These are phyloP conservation scores for Heliconius aoede DNA, from an alignment of 2,888 invertebrate species.

Conservation along the genomic window DNA sequence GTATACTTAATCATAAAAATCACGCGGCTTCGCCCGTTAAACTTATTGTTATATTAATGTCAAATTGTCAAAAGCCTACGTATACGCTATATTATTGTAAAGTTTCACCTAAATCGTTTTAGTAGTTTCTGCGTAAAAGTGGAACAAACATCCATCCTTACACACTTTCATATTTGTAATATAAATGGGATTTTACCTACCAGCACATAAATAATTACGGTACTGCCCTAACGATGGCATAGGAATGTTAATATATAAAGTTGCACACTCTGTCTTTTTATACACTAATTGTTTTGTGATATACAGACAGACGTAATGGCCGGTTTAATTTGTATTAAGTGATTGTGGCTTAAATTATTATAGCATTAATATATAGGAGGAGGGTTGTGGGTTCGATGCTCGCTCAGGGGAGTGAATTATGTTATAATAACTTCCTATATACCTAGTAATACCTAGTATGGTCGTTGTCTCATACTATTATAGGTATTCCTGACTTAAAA, in stretches of 20 bases:
- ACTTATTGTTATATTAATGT: too few species aligned
- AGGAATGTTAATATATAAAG: constrained; percentile 56
- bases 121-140: background rate
- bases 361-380: constrained; percentile 4
- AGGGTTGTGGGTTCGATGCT: background rate
- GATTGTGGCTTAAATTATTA: constrained; percentile 17
- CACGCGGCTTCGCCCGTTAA: too few species aligned
- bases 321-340: constrained; percentile 16
- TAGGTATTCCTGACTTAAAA: too few species aligned
- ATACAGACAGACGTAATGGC: constrained; percentile 15
- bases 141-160: background rate
- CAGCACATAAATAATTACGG: constrained; percentile 28
- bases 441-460: too few species aligned
- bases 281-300: constrained; percentile 48
- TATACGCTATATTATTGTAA: too few species aligned
- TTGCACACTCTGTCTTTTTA: constrained; percentile 50
- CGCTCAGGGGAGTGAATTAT: background rate
- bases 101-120: background rate
- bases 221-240: constrained; percentile 51
- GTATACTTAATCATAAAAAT: too few species aligned
- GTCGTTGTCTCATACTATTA: too few species aligned
- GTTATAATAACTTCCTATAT: background rate
- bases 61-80: too few species aligned
- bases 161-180: background rate
- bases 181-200: background rate